Percentiles rank a stretch among this genome's conserved stretches.
phyloP scores from a whole-genome alignment of 2,888 invertebrate genomes.

The Drosophila falleni region DNA sequence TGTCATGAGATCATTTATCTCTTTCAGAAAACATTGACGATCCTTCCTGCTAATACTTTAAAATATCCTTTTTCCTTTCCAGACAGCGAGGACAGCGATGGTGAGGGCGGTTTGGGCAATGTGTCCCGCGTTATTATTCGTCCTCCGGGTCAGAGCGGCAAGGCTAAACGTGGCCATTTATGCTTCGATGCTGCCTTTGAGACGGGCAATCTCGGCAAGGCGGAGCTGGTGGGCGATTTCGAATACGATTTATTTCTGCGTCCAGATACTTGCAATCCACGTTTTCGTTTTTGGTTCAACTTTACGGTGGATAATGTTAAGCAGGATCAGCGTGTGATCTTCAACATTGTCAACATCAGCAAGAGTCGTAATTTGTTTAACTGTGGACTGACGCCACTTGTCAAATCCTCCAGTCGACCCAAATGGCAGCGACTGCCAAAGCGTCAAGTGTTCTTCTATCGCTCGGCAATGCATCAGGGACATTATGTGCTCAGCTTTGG shows the following conservation, averaged over 20 bases:
- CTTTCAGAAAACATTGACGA: neutral
- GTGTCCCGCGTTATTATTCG: slow-evolving; percentile 94
- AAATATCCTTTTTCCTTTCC: slow-evolving; percentile 44
- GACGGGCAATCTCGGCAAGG: slow-evolving; percentile 98
- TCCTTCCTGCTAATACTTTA: neutral
- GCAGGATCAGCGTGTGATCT: slow-evolving; percentile 97
- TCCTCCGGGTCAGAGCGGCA: slow-evolving; percentile 96
- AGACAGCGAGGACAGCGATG: slow-evolving; percentile 97
- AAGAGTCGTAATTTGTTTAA: slow-evolving; percentile 95
- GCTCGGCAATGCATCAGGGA: slow-evolving; percentile 94
- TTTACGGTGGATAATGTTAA: slow-evolving; percentile 98
- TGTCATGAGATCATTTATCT: neutral
- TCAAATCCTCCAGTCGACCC: slow-evolving; percentile 94
- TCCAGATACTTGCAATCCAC: slow-evolving; percentile 98
- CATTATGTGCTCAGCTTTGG: slow-evolving; percentile 97
- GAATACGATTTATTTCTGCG: slow-evolving; percentile 98
- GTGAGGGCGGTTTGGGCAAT: slow-evolving; percentile 97
- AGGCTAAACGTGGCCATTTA: slow-evolving; percentile 97
- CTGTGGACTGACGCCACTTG: slow-evolving; percentile 96
- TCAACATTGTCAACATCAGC: slow-evolving; percentile 98
- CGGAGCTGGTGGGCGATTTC: slow-evolving; percentile 96
- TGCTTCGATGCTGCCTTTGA: slow-evolving; percentile 99
- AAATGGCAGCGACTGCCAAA: slow-evolving; percentile 95
- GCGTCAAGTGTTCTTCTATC: slow-evolving; percentile 95
- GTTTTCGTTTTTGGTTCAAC: slow-evolving; percentile 98